Conservation (phyloP, 2,797 vertebrate genomes). For the Mormyrops boulengeri region DNA sequence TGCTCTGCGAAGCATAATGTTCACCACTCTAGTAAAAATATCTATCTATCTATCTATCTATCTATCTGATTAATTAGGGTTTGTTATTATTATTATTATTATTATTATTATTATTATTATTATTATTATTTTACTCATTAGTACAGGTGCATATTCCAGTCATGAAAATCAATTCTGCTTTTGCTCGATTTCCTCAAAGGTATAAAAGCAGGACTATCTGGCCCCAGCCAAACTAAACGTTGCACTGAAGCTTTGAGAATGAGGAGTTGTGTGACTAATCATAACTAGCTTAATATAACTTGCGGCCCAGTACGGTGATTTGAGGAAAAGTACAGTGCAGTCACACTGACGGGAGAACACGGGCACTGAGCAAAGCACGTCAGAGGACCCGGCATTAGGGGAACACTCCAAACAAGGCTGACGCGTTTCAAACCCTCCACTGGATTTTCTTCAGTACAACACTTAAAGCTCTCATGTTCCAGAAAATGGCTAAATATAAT, state of each 20-base stretch:
- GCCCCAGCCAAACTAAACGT: neutral
- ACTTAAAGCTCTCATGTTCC: conserved; percentile 13
- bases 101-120: no score
- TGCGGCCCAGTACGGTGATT: neutral
- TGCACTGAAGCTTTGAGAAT: neutral
- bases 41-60: neutral
- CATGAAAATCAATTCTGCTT: neutral
- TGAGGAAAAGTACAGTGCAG: neutral
- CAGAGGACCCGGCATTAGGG: neutral
- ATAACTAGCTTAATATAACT: neutral
- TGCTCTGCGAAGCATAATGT: neutral
- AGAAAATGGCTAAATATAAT: conserved; percentile 10
- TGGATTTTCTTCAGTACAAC: conserved; percentile 7
- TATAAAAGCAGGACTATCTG: neutral
- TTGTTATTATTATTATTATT: neutral
- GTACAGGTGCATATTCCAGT: neutral
- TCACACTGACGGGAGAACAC: neutral
- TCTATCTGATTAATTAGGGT: neutral
- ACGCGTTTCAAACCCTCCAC: neutral
- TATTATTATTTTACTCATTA: neutral
- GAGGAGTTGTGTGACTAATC: neutral
- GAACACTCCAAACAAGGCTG: neutral
- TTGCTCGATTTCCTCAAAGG: neutral
- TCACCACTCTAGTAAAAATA: neutral
- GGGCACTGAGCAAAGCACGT: neutral